phyloP scores from a whole-genome alignment of 2,113 vertebrate genomes.

The Caranx melampygus region DNA sequence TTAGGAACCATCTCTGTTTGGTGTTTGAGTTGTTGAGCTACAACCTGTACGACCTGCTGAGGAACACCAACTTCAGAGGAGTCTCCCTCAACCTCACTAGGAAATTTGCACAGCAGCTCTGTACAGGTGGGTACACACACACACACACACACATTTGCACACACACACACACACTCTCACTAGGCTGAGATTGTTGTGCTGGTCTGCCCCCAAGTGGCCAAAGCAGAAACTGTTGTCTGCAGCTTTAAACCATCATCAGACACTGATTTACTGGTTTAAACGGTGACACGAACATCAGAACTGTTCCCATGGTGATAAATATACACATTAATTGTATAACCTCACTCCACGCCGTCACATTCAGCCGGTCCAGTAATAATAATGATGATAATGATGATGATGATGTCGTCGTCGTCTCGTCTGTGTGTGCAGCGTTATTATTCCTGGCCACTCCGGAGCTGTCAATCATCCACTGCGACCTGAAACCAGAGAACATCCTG shows the following conservation, averaged over 20 bases:
- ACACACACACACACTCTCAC: too few relatives aligned
- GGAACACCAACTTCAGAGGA: constrained; percentile 96
- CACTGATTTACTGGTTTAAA: too few relatives aligned
- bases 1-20: constrained; percentile 97
- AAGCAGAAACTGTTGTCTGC: neutral
- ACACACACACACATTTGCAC: too few relatives aligned
- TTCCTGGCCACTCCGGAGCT: constrained; percentile 96
- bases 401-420: neutral
- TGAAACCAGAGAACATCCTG: constrained; percentile 96
- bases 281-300: too few relatives aligned
- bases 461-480: constrained; percentile 97
- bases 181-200: neutral
- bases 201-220: constrained; percentile 2
- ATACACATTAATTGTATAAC: too few relatives aligned
- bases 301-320: too few relatives aligned
- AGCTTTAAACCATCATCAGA: neutral
- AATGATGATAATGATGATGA: neutral
- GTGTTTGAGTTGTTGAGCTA: constrained; percentile 97
- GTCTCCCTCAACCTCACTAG: constrained; percentile 95
- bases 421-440: constrained; percentile 84
- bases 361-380: neutral
- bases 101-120: constrained; percentile 96
- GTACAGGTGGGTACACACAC: constrained; percentile 80
- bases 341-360: too few relatives aligned
- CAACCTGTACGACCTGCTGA: constrained; percentile 95